These are phyloP conservation scores for Lethenteron reissneri DNA, from an alignment of 2,113 vertebrate species.

Conservation along the genomic window DNA sequence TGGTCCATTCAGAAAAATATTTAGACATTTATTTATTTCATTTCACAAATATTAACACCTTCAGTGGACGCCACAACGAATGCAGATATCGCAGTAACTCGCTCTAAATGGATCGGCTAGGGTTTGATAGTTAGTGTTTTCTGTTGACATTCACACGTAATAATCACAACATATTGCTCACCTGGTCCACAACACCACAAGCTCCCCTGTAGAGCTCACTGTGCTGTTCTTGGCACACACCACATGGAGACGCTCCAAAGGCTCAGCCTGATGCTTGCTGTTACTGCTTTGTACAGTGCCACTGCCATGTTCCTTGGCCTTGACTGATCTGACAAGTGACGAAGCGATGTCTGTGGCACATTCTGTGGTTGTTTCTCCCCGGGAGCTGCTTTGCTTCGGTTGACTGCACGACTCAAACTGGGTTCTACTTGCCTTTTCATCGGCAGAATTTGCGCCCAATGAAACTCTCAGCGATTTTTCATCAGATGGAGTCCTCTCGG, in stretches of 20 bases:
- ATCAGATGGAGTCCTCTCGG: no score
- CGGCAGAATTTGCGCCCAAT: no score
- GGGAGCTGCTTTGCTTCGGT: not conserved
- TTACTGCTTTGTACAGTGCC: not conserved
- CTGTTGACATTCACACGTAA: not conserved
- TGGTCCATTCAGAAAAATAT: not conserved
- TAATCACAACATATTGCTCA: not conserved
- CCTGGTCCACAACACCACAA: constrained; percentile 4
- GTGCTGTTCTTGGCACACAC: constrained; percentile 1
- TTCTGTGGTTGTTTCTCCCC: not conserved
- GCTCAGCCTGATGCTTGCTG: not conserved
- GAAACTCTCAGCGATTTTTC: no score
- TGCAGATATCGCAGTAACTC: not conserved
- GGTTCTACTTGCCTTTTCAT: not conserved
- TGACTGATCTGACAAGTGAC: not conserved
- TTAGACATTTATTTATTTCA: not conserved
- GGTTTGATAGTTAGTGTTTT: not conserved
- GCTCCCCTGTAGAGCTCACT: constrained; percentile 5
- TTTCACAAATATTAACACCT: not conserved
- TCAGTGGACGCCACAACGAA: not conserved
- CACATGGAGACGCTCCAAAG: not conserved
- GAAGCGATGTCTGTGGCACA: not conserved
- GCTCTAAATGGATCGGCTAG: not conserved
- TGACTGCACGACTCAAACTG: not conserved
- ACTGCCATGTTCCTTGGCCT: not conserved